Evolutionary conservation across 2,797 vertebrate genomes (phyloP).

Genomic region (Lacerta agilis): DNA sequence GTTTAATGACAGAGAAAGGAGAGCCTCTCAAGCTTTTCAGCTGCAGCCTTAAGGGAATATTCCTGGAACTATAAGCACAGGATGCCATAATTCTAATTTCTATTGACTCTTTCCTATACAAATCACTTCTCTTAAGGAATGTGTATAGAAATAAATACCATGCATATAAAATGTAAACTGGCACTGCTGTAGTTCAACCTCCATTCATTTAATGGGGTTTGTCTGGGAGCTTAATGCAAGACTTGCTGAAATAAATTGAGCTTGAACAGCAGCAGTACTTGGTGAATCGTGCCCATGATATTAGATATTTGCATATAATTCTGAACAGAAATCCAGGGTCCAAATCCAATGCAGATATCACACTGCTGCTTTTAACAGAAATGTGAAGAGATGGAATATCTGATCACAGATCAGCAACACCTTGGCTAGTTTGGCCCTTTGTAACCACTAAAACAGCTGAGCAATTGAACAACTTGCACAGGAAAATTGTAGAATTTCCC

Average conservation of each 20-base stretch:
- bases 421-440: background rate
- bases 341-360: background rate
- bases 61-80: background rate
- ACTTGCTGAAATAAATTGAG: background rate
- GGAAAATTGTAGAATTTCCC: background rate
- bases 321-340: background rate
- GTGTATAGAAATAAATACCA: background rate
- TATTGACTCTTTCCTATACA: background rate
- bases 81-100: background rate
- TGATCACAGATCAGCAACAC: background rate
- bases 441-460: background rate
- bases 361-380: background rate
- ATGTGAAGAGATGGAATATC: background rate
- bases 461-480: background rate
- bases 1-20: background rate
- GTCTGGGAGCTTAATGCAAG: background rate
- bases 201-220: background rate
- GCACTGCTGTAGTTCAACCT: background rate
- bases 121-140: background rate
- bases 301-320: background rate
- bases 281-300: background rate
- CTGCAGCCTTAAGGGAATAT: background rate
- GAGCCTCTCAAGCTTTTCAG: background rate
- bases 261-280: too few relatives aligned
- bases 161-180: background rate